These are phyloP conservation scores for Rhynchophorus ferrugineus DNA, from an alignment of 1,140 invertebrate genomes.

Conservation along the genomic window DNA sequence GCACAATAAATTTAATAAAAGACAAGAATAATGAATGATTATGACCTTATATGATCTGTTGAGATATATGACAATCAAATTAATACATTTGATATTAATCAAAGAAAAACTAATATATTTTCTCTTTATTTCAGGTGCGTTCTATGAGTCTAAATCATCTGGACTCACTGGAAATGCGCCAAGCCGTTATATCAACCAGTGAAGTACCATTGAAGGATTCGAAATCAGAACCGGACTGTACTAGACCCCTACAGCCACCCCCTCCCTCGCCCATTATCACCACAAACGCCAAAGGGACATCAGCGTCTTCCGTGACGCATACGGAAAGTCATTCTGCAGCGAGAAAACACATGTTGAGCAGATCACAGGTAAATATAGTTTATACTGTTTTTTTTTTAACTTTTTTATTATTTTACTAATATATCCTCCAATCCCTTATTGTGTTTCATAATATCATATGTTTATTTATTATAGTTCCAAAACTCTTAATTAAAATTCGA, in stretches of 20 bases:
- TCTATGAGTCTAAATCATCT: conserved; percentile 57
- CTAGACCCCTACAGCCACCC: conserved; percentile 30
- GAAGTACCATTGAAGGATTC: conserved; percentile 38
- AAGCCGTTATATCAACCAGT: conserved; percentile 40
- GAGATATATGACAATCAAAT: no score
- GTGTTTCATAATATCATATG: no score
- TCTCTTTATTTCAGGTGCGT: conserved; percentile 46
- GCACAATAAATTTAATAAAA: no score
- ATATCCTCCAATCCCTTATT: no score
- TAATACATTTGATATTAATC: no score
- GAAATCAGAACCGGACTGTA: conserved; percentile 42
- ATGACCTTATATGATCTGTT: no score
- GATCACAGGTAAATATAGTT: conserved; percentile 48
- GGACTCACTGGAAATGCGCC: conserved; percentile 51
- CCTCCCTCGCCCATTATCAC: conserved; percentile 25
- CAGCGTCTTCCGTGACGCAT: background rate
- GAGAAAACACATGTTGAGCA: conserved; percentile 48
- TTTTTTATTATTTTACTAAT: no score
- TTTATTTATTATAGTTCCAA: no score
- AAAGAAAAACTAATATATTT: no score
- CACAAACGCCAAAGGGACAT: conserved; percentile 15
- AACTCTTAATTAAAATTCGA: no score
- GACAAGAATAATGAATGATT: no score
- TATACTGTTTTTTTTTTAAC: background rate
- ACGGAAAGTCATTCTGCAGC: conserved; percentile 14